Base-by-base conservation (phyloP, 2,113 vertebrate genomes). In the Choloepus hoffmanni region DNA sequence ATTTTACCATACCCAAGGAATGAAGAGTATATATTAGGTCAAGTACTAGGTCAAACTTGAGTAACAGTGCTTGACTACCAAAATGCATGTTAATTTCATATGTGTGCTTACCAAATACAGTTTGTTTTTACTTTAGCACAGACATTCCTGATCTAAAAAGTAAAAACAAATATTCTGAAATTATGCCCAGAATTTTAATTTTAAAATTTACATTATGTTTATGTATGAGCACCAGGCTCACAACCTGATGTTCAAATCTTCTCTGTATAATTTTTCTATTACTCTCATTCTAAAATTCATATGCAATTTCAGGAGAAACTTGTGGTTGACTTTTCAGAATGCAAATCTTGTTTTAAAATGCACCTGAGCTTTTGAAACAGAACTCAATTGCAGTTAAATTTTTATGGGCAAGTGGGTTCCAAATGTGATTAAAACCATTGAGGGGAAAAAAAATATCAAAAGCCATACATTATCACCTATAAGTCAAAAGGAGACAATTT, bases 151-250 rank as follows among this genome's bases (percentile, higher is more conserved):
- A 92, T 95, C 65, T 93, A 79, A 95, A 91, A 91, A 96, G 87
- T 89, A 96, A 96, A 97, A 97, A 97, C 91, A 97, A 97, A 96
- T 94, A 97, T 95, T 96, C 95, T 92, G 84, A 97, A 97, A 97
- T 96, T 89, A 97, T 93, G 86, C 91, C 83, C 87, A 87, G 93
- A 96, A 96, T 97, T 96, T 95, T 96, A 95, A 97, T 97, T 93
- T 92, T 89, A 89, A 95, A 95, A 95, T 97, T 96, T 96, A 94
- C 95, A 94, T 97, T 94, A 97, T 97, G 91, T 95, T 98, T 98
- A 97, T 98, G 91, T 97, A 96, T 96, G 96, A 96, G 72, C 89
- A 91, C 60, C 86, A 97, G 86, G 79, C 94, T 94, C 9, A 11
- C 91, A 97, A 93, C 85, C 90, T 95, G 55, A n/a, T 40, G 15